phyloP scores from a whole-genome alignment of 2,888 invertebrate species.

The Drosophila testacea region DNA sequence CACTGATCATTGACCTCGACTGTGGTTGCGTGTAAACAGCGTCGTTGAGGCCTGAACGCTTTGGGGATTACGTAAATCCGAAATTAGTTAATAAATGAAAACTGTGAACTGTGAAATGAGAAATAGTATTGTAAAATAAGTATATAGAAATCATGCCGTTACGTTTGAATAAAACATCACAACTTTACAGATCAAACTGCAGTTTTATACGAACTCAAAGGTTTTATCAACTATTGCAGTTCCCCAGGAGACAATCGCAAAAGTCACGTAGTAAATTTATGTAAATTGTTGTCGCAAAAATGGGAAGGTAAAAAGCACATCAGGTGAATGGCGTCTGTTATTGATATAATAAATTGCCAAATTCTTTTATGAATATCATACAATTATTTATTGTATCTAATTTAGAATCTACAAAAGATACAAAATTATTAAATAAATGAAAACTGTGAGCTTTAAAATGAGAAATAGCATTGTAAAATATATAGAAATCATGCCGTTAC shows the following conservation, averaged over 20 bases:
- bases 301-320: neutral
- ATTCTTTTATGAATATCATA: too few relatives aligned
- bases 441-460: slow-evolving; percentile 79
- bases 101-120: slow-evolving; percentile 77
- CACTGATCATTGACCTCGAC: slow-evolving; percentile 81
- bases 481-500: slow-evolving; percentile 45
- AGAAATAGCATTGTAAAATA: slow-evolving; percentile 46
- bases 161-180: slow-evolving; percentile 57
- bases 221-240: slow-evolving; percentile 2
- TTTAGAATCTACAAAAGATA: too few relatives aligned
- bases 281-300: slow-evolving; percentile 30
- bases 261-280: slow-evolving; percentile 22
- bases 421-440: slow-evolving; percentile 81
- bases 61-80: slow-evolving; percentile 74
- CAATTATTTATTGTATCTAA: too few relatives aligned
- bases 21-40: slow-evolving; percentile 76
- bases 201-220: slow-evolving; percentile 48
- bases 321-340: neutral
- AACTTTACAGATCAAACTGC: slow-evolving; percentile 59
- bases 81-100: slow-evolving; percentile 81
- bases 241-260: slow-evolving; percentile 6
- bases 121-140: slow-evolving; percentile 45
- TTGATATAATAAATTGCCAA: neutral
- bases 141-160: slow-evolving; percentile 61
- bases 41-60: slow-evolving; percentile 58